Evolutionary conservation across 1,140 invertebrate genomes (phyloP).

Genomic region (Heliothis virescens): DNA sequence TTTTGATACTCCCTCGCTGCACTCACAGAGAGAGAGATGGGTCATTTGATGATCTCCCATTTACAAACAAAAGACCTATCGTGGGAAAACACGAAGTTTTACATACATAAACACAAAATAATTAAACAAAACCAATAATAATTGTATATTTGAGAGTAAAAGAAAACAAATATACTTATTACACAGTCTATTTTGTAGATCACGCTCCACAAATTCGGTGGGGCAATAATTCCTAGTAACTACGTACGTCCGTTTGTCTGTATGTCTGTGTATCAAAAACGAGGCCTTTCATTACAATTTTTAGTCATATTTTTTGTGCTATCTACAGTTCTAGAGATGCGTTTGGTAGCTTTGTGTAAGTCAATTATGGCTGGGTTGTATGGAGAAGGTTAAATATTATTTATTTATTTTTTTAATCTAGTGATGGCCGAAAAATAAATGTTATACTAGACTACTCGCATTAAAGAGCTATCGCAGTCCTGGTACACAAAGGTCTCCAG

Average conservation of each 20-base stretch:
- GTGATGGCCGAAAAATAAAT: too few species aligned
- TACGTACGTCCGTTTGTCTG: constrained; percentile 51
- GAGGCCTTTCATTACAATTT: constrained; percentile 67
- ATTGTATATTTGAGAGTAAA: background rate
- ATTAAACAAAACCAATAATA: constrained; percentile 20
- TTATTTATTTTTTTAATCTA: too few species aligned
- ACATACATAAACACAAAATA: constrained; percentile 1
- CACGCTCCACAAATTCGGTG: constrained; percentile 40
- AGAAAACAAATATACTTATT: constrained; percentile 30
- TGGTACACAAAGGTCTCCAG: too few species aligned
- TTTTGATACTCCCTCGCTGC: too few species aligned
- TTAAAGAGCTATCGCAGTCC: too few species aligned
- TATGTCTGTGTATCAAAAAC: constrained; percentile 57
- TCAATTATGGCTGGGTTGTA: constrained; percentile 50
- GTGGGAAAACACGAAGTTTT: constrained; percentile 2
- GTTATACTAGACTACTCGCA: too few species aligned
- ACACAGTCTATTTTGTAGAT: background rate
- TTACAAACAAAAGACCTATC: background rate
- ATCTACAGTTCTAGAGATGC: constrained; percentile 67
- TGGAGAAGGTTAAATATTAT: constrained; percentile 38
- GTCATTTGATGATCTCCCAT: too few species aligned
- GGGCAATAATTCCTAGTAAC: constrained; percentile 62
- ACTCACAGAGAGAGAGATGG: too few species aligned
- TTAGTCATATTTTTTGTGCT: constrained; percentile 63
- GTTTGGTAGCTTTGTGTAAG: constrained; percentile 37